A percentile compares a stretch with the other conserved stretches of the same genome.
Conservation (phyloP, 2,888 invertebrate genomes). For the Tolmerus cingulatus region DNA sequence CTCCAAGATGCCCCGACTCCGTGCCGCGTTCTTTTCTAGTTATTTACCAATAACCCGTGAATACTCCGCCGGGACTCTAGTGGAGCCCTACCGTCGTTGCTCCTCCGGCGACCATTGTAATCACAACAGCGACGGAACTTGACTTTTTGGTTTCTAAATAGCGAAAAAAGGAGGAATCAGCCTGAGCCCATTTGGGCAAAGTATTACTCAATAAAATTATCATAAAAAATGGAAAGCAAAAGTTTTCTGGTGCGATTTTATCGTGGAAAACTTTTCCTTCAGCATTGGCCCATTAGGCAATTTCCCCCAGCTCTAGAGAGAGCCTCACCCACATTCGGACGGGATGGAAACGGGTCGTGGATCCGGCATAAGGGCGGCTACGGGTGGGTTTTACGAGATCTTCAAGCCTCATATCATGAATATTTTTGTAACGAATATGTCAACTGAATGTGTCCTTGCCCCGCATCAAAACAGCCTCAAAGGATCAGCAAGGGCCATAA, state of each 20-base stretch:
- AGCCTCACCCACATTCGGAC: not conserved
- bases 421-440: conserved; percentile 37
- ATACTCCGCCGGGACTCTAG: not conserved
- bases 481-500: conserved; percentile 28
- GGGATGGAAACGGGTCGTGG: not conserved
- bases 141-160: conserved; percentile 18
- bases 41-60: conserved; percentile 35
- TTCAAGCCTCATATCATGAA: conserved; percentile 31
- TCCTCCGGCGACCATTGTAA: conserved; percentile 12
- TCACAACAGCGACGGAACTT: not conserved
- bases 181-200: conserved; percentile 34
- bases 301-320: not conserved
- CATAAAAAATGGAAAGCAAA: conserved; percentile 41
- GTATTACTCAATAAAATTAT: conserved; percentile 43
- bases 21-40: not conserved
- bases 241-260: conserved; percentile 34
- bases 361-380: not conserved
- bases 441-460: not conserved
- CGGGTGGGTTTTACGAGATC: conserved; percentile 8
- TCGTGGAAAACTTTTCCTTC: conserved; percentile 29
- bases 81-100: not conserved
- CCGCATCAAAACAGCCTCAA: conserved; percentile 36
- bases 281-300: conserved; percentile 30
- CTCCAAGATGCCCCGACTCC: not conserved
- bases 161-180: conserved; percentile 18